Percentiles rank a stretch among this genome's conserved stretches.
Conservation (phyloP, 2,797 vertebrate species). For the Austrolebias charrua region DNA sequence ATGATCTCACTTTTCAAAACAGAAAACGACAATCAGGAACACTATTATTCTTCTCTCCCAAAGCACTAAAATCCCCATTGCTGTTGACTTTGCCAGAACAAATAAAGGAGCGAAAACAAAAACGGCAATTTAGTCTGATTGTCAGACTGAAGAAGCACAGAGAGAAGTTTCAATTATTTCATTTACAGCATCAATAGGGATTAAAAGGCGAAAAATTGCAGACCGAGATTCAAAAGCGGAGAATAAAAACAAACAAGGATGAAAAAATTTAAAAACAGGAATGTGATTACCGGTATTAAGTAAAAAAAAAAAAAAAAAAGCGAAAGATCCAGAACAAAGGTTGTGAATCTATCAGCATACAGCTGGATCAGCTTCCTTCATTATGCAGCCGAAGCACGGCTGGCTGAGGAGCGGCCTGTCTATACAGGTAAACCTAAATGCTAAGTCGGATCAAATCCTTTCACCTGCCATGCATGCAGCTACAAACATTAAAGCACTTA, state of each 20-base stretch:
- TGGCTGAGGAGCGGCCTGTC: slow-evolving; percentile 68
- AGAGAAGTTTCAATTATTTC: slow-evolving; percentile 29
- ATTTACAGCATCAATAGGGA: slow-evolving; percentile 39
- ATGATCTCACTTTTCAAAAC: slow-evolving; percentile 2
- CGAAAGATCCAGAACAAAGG: slow-evolving; percentile 8
- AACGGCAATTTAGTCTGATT: slow-evolving; percentile 24
- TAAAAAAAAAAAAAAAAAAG: neutral
- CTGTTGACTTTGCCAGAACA: slow-evolving; percentile 26
- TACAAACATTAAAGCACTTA: slow-evolving; percentile 21
- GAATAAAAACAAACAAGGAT: slow-evolving; percentile 23
- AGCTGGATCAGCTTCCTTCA: slow-evolving; percentile 71
- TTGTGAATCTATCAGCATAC: slow-evolving; percentile 44
- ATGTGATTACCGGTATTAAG: slow-evolving; percentile 12
- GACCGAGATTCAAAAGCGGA: slow-evolving; percentile 22
- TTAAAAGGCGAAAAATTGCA: slow-evolving; percentile 13
- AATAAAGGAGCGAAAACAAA: slow-evolving; percentile 16
- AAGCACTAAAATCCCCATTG: slow-evolving; percentile 15
- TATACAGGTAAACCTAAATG: slow-evolving; percentile 75
- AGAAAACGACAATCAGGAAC: slow-evolving; percentile 1
- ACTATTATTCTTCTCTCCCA: slow-evolving; percentile 8
- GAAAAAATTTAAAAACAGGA: slow-evolving; percentile 10
- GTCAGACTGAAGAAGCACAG: slow-evolving; percentile 24
- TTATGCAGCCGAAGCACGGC: slow-evolving; percentile 64
- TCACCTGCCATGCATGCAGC: slow-evolving; percentile 14
- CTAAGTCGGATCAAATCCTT: slow-evolving; percentile 51